Conservation (phyloP, 2,797 vertebrate genomes). For the Denticeps clupeoides region DNA sequence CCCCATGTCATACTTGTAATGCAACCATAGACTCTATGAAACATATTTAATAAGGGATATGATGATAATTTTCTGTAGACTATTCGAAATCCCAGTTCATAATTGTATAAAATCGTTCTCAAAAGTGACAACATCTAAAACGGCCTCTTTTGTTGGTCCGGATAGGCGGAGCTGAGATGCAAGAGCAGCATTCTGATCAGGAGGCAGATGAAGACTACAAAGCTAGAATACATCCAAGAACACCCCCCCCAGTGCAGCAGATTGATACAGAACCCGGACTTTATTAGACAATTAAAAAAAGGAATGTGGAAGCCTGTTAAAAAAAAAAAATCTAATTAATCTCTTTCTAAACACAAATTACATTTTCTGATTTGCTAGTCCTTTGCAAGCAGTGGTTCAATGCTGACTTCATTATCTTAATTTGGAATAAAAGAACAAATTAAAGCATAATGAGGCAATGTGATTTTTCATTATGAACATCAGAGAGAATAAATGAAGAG, state of each 20-base stretch:
- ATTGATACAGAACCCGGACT: no score
- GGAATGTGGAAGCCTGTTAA: no score
- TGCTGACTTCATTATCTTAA: constrained; percentile 1
- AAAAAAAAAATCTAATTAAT: neutral
- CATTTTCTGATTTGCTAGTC: neutral
- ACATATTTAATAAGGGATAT: no score
- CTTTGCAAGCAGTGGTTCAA: neutral
- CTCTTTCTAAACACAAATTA: neutral
- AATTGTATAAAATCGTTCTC: no score
- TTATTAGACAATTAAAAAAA: neutral
- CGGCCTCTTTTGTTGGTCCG: neutral
- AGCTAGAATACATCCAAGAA: neutral
- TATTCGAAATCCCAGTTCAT: no score
- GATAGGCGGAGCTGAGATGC: neutral
- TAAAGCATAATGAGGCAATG: constrained; percentile 7
- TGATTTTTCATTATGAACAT: constrained; percentile 13
- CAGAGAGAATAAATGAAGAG: neutral
- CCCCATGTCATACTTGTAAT: no score
- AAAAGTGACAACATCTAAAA: no score
- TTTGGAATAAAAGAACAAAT: constrained; percentile 6
- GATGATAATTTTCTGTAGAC: no score
- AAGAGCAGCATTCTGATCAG: neutral
- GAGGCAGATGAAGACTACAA: neutral
- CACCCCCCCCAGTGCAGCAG: no score
- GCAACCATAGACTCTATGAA: no score